phyloP scores from a whole-genome alignment of 2,797 vertebrate species.

The Hemitrygon akajei region DNA sequence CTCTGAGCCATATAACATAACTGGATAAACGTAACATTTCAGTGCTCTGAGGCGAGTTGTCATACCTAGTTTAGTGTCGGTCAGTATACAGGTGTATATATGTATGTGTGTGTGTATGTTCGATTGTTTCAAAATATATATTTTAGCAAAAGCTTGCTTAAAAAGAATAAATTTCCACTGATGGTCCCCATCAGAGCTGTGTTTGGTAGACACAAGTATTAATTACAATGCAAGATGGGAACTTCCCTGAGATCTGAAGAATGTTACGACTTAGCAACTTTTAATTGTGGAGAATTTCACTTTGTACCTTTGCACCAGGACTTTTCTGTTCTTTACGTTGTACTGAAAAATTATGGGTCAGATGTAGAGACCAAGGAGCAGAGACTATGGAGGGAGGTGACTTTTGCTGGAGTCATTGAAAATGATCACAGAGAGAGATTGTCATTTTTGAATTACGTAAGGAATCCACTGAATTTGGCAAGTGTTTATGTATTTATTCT shows the following conservation, averaged over 20 bases:
- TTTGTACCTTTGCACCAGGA: not conserved
- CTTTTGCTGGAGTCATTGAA: no score
- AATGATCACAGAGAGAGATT: not conserved
- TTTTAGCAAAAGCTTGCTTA: not conserved
- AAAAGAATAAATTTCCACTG: not conserved
- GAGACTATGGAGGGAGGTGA: not conserved
- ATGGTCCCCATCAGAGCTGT: not conserved
- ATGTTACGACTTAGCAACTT: not conserved
- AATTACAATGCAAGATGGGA: not conserved
- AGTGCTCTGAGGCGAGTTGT: no score
- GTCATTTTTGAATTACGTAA: not conserved
- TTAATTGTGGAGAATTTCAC: not conserved
- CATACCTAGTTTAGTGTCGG: no score
- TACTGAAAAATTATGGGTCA: no score
- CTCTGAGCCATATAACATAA: no score
- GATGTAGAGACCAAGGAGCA: not conserved
- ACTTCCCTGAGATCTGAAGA: not conserved
- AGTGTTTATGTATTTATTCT: not conserved
- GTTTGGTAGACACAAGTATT: not conserved
- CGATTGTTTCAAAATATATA: no score
- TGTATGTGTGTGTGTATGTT: no score
- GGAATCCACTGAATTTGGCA: not conserved
- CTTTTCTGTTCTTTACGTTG: not conserved
- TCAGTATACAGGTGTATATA: no score
- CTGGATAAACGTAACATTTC: no score